These are phyloP conservation scores for Argyresthia goedartella DNA, from an alignment of 2,888 invertebrate genomes.

Conservation along the genomic window DNA sequence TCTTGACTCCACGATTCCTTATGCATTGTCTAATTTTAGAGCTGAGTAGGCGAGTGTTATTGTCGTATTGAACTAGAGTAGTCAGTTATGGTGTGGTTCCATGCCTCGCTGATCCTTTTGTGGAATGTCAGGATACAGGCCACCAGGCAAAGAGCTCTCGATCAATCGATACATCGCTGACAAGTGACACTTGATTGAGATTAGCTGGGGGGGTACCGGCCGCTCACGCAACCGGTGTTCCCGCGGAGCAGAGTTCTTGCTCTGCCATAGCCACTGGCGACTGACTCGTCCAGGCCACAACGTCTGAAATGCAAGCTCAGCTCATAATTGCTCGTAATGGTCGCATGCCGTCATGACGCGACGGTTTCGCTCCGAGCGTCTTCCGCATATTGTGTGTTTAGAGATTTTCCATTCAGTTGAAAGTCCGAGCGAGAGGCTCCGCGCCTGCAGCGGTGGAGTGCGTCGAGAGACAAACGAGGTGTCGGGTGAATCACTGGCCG, in stretches of 20 bases:
- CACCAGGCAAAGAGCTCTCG: too few relatives aligned
- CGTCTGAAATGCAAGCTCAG: not conserved
- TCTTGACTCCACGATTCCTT: conserved; percentile 6
- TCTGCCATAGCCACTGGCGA: conserved; percentile 3
- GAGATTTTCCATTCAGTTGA: conserved; percentile 22
- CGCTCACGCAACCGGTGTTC: not conserved
- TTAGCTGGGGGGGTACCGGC: conserved; percentile 1
- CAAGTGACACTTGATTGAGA: conserved; percentile 9
- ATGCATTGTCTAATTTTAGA: conserved; percentile 21
- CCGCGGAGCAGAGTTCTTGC: not conserved
- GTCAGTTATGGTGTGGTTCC: too few relatives aligned
- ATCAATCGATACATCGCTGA: conserved; percentile 9
- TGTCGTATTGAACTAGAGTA: too few relatives aligned
- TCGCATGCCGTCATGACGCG: conserved; percentile 7
- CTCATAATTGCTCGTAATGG: conserved; percentile 10
- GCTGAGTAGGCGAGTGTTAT: conserved; percentile 18
- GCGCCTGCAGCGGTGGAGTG: conserved; percentile 11
- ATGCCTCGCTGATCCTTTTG: too few relatives aligned
- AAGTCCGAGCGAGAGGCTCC: conserved; percentile 10
- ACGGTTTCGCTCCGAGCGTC: conserved; percentile 9
- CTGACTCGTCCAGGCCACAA: not conserved
- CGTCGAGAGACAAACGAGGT: conserved; percentile 11
- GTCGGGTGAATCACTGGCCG: conserved; percentile 5
- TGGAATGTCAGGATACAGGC: too few relatives aligned
- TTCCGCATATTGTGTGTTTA: conserved; percentile 15